A percentile compares a stretch with the other conserved stretches of the same genome.
These are phyloP conservation scores for Anthrax anthrax DNA, from an alignment of 2,888 invertebrate species.

Conservation along the genomic window DNA sequence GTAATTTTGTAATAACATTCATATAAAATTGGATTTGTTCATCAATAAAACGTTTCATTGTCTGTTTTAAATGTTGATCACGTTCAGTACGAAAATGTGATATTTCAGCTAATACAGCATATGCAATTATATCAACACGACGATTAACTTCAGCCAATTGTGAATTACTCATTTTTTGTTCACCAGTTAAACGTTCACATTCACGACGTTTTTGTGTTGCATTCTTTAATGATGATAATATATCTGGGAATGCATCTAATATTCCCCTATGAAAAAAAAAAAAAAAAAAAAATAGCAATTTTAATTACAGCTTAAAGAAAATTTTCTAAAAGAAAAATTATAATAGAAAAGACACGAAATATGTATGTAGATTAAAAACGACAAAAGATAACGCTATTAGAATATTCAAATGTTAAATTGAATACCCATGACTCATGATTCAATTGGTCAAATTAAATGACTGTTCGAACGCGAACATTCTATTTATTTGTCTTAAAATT, in stretches of 20 bases:
- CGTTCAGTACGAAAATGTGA: conserved; percentile 83
- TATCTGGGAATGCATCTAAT: conserved; percentile 79
- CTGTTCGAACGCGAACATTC: too few relatives aligned
- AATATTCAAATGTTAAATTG: too few relatives aligned
- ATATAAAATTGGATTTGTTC: conserved; percentile 90
- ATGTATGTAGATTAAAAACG: too few relatives aligned
- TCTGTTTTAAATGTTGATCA: conserved; percentile 67
- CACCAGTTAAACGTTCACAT: conserved; percentile 62
- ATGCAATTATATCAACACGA: conserved; percentile 83
- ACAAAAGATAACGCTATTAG: too few relatives aligned
- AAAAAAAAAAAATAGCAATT: background rate
- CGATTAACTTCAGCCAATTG: conserved; percentile 68
- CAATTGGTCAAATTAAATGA: too few relatives aligned
- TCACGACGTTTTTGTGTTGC: conserved; percentile 81
- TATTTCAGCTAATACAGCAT: conserved; percentile 86
- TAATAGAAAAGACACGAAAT: too few relatives aligned
- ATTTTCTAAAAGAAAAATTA: background rate
- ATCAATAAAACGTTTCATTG: conserved; percentile 71
- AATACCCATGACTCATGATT: too few relatives aligned
- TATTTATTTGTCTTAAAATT: too few relatives aligned
- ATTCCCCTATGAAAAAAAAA: conserved; percentile 48
- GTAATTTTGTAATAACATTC: conserved; percentile 60
- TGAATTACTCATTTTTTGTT: conserved; percentile 68
- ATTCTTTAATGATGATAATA: conserved; percentile 75
- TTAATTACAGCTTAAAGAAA: background rate